A percentile compares a stretch with the other conserved stretches of the same genome.
Evolutionary conservation across 92 coral and sea anemone genomes (phyloP).

Genomic region (Hydrozoanthus gracilis): DNA sequence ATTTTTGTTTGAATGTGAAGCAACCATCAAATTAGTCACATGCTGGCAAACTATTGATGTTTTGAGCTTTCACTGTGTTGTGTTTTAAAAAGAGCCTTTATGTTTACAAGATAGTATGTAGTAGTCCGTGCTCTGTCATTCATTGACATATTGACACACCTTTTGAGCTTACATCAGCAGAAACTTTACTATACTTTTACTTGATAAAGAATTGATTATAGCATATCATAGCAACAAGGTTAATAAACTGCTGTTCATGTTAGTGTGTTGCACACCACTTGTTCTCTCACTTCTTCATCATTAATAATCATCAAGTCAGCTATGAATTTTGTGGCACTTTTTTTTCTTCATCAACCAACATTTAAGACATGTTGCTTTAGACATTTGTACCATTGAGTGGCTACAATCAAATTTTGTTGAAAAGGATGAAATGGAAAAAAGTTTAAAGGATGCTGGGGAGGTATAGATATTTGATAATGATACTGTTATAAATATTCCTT

Average conservation of each 20-base stretch:
- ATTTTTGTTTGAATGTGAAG: background rate
- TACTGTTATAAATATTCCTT: no score
- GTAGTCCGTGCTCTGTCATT: conserved; percentile 1
- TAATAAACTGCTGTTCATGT: conserved; percentile 26
- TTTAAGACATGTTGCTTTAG: no score
- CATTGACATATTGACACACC: conserved; percentile 22
- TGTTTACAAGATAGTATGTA: background rate
- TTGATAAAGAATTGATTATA: background rate
- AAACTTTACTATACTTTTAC: conserved; percentile 18
- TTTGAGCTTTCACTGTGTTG: background rate
- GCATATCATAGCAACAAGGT: conserved; percentile 24
- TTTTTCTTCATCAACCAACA: no score
- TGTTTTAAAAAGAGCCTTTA: no score
- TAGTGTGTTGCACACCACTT: conserved; percentile 18
- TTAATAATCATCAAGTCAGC: background rate
- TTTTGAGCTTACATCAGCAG: background rate
- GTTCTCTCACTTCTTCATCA: conserved; percentile 19
- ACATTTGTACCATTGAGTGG: no score
- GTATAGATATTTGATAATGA: no score
- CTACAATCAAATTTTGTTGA: no score
- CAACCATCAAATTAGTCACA: background rate
- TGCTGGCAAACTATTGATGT: background rate
- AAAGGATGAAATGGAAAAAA: no score
- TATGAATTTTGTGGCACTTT: no score
- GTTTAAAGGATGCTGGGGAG: no score